Evolutionary conservation across 2,797 vertebrate species (phyloP).

Genomic region (Syndactyla subalaris): DNA sequence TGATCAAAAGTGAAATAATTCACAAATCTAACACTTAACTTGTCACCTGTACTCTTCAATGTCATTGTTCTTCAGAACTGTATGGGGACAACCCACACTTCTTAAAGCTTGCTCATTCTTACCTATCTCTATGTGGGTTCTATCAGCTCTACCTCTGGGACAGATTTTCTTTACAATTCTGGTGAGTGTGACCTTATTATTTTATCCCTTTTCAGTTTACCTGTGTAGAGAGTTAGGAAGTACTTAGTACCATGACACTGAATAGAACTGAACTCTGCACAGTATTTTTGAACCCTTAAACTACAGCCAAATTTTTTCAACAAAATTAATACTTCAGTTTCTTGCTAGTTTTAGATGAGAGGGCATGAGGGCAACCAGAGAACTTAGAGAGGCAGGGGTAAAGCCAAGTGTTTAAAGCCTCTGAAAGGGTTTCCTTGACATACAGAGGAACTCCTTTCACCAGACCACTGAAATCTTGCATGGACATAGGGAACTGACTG

Average conservation of each 20-base stretch:
- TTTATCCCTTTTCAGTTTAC: background rate
- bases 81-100: background rate
- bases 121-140: background rate
- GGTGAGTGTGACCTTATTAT: background rate
- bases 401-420: background rate
- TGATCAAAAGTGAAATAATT: constrained; percentile 10
- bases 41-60: constrained; percentile 7
- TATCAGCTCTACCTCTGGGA: background rate
- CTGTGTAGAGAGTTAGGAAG: background rate
- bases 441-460: background rate
- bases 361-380: background rate
- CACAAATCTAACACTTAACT: constrained; percentile 14
- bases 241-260: background rate
- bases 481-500: background rate
- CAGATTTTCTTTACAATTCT: background rate
- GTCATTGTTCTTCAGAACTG: background rate
- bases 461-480: background rate
- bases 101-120: background rate
- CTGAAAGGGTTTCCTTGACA: background rate
- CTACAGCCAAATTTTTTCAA: background rate
- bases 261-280: background rate
- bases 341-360: background rate
- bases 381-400: background rate
- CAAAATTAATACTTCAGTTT: background rate
- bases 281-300: background rate